These are phyloP conservation scores for Drosophila cracens DNA, from an alignment of 2,888 invertebrate species.

Conservation along the genomic window DNA sequence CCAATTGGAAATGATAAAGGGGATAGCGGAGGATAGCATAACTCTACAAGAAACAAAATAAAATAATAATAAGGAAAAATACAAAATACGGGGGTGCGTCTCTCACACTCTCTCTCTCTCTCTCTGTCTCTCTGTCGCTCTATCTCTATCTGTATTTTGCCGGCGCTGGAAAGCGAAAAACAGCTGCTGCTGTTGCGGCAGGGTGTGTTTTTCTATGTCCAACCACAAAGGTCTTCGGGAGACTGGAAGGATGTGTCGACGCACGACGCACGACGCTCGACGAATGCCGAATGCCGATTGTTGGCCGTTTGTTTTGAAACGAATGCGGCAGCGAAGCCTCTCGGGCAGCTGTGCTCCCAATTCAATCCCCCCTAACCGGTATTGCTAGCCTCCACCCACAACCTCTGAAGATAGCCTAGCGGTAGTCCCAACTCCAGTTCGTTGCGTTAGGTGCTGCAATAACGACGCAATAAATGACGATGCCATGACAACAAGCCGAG, in stretches of 20 bases:
- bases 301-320: constrained; percentile 74
- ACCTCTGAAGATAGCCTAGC: neutral
- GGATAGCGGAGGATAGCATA: constrained; percentile 44
- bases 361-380: constrained; percentile 28
- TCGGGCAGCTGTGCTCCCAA: constrained; percentile 69
- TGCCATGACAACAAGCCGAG: constrained; percentile 71
- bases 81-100: constrained; percentile 54
- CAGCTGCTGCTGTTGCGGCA: constrained; percentile 63
- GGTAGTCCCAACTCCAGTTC: neutral
- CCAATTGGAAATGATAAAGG: constrained; percentile 69
- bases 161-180: constrained; percentile 60
- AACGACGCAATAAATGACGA: constrained; percentile 79
- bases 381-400: neutral
- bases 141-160: constrained; percentile 24
- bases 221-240: constrained; percentile 57
- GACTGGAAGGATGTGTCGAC: constrained; percentile 60
- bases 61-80: constrained; percentile 2
- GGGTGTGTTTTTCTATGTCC: constrained; percentile 57
- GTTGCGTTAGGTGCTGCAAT: constrained; percentile 72
- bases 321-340: constrained; percentile 45
- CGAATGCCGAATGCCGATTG: constrained; percentile 33
- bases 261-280: neutral
- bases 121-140: neutral
- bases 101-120: constrained; percentile 1
- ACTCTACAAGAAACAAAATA: constrained; percentile 54